phyloP scores from a whole-genome alignment of 2,113 vertebrate species.

The Pseudolaguvia tuberculata region DNA sequence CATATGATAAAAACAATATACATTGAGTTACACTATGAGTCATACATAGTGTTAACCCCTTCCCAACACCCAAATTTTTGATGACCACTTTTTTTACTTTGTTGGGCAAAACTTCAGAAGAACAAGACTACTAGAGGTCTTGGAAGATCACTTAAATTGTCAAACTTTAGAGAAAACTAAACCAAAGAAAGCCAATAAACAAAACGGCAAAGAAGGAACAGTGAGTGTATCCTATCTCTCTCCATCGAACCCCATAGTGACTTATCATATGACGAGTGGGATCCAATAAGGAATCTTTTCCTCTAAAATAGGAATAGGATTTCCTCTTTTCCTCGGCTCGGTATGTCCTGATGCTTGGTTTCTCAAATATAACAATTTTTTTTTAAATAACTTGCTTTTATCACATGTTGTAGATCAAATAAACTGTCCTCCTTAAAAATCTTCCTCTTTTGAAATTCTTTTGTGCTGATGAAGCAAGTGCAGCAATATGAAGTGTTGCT shows the following conservation, averaged over 20 bases:
- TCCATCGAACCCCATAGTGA: background rate
- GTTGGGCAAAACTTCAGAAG: too few relatives aligned
- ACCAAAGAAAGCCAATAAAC: background rate
- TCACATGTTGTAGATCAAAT: too few relatives aligned
- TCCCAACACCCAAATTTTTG: too few relatives aligned
- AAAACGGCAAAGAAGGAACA: background rate
- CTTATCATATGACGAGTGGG: slow-evolving; percentile 1
- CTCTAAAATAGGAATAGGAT: too few relatives aligned
- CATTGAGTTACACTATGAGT: too few relatives aligned
- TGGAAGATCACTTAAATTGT: too few relatives aligned
- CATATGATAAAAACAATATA: too few relatives aligned
- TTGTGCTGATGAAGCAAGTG: slow-evolving; percentile 1
- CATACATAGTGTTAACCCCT: too few relatives aligned
- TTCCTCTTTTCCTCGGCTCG: too few relatives aligned
- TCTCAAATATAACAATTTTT: too few relatives aligned
- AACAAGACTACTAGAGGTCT: too few relatives aligned
- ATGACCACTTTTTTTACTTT: too few relatives aligned
- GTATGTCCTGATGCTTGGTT: background rate
- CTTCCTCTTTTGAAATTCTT: background rate
- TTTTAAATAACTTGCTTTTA: background rate
- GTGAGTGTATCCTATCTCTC: background rate
- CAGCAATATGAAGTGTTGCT: background rate
- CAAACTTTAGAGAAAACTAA: background rate
- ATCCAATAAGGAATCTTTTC: background rate
- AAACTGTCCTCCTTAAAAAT: background rate